Base-by-base conservation (phyloP, 2,797 vertebrate genomes). In the Erethizon dorsatum region DNA sequence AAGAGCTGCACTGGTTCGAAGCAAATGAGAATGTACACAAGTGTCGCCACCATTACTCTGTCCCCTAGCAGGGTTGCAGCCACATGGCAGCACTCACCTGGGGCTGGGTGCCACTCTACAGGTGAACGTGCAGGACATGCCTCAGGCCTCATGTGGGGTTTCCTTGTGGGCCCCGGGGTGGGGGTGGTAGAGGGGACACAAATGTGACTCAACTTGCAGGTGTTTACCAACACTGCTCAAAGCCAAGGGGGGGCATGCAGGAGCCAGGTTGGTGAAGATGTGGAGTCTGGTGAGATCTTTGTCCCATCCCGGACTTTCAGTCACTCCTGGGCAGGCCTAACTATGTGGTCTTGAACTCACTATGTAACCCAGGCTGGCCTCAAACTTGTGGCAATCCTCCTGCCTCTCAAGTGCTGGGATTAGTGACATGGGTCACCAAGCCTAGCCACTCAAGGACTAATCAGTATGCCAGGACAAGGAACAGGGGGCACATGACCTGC, bases 41-140 rank as follows among this genome's bases (percentile, higher is more conserved):
- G 37, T 24, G 50, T 57, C 0, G 0, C 37, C 33, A 14, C 24
- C 0, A 0, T 28, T 4, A 9, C 61, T 33, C 13, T 15, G 56
- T 89, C 78, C 57, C 41, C 0, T 22, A 14, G 3, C 9, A 12
- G n/a, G 7, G 4, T 14, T 31, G 15, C 18, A 37, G n/a, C 8
- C 31, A 10, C 17, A 33, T n/a, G 0, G 7, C 50, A 20, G n/a
- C 56, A 6, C 52, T 94, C 47, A 57, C 8, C 10, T 2, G 8
- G 6, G 52, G 45, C 33, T 13, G 13, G 33, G 31, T 1, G 2
- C 20, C 45, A 15, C 78, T n/a, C 37, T 54, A 18, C 7, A 41
- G 71, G 22, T 28, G 37, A 13, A 33, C 37, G 22, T 1, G 20
- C 1, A 14, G 37, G 7, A 12, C 28, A 52, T 78, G 52, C 52